A percentile compares a stretch with the other conserved stretches of the same genome.
Conservation (phyloP, 92 coral and sea anemone species). For the Epizoanthus illoricatus region DNA sequence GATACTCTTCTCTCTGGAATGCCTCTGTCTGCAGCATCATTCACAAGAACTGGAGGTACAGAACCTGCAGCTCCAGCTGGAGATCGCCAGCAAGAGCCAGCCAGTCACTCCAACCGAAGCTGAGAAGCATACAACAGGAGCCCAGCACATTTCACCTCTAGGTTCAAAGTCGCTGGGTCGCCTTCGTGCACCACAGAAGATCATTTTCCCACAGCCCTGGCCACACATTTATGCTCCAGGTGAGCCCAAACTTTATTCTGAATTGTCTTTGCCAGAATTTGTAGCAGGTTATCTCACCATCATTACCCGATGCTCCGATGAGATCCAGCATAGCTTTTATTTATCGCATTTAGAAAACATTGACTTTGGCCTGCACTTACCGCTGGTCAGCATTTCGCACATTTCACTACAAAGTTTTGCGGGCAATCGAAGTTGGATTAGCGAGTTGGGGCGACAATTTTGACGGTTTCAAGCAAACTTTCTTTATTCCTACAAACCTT, state of each 20-base stretch:
- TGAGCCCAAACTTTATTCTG: slow-evolving; percentile 35
- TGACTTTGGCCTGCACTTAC: too few species aligned
- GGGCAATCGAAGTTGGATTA: too few species aligned
- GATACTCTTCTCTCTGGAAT: too few species aligned
- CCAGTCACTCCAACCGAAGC: neutral
- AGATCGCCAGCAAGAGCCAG: neutral
- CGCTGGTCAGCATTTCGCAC: too few species aligned
- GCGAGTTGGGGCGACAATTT: too few species aligned
- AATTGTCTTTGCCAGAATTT: slow-evolving; percentile 17
- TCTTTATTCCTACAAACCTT: too few species aligned
- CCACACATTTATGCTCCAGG: slow-evolving; percentile 42
- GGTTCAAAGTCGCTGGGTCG: neutral
- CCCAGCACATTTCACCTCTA: slow-evolving; percentile 13
- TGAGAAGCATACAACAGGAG: neutral
- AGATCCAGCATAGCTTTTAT: too few species aligned
- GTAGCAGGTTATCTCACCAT: slow-evolving; percentile 17
- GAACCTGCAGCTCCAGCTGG: neutral
- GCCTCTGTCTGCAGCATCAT: too few species aligned
- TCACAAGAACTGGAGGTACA: neutral
- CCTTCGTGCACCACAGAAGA: slow-evolving; percentile 13
- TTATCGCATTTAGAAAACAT: too few species aligned
- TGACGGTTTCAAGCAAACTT: too few species aligned
- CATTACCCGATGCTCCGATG: too few species aligned
- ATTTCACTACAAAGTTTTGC: too few species aligned
- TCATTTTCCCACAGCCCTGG: slow-evolving; percentile 24